These are phyloP conservation scores for Catostylus mosaicus DNA, from an alignment of 30 jellyfish, hydroid and myxozoan genomes.

Conservation along the genomic window DNA sequence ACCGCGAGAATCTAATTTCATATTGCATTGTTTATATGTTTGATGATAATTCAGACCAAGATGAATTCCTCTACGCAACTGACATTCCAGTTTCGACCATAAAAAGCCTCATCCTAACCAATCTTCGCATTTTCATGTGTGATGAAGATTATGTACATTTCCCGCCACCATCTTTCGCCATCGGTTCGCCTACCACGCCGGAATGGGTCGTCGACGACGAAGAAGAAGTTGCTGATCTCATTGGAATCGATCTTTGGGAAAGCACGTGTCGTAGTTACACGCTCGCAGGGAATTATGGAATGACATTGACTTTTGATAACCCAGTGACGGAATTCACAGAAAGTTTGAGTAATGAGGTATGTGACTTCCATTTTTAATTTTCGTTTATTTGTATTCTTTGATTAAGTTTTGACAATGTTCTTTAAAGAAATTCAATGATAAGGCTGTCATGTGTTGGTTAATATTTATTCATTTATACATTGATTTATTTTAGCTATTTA, in stretches of 20 bases:
- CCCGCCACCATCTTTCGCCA: constrained; percentile 91
- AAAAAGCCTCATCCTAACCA: constrained; percentile 80
- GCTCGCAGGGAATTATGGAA: constrained; percentile 66
- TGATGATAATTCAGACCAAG: constrained; percentile 44
- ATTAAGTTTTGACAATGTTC: too few relatives aligned
- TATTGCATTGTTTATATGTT: constrained; percentile 77
- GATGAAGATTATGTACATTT: constrained; percentile 95
- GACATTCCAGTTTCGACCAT: constrained; percentile 60
- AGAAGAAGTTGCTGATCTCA: constrained; percentile 54
- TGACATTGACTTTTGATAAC: constrained; percentile 72
- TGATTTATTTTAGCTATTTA: too few relatives aligned
- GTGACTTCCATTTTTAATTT: too few relatives aligned
- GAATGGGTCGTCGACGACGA: constrained; percentile 93
- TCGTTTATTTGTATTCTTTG: too few relatives aligned
- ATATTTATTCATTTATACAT: too few relatives aligned
- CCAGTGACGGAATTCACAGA: constrained; percentile 53
- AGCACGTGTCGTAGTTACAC: constrained; percentile 37
- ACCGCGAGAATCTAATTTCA: constrained; percentile 88
- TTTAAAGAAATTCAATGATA: too few relatives aligned
- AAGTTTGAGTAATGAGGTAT: constrained; percentile 42
- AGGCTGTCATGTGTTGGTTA: too few relatives aligned
- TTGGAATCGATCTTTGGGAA: constrained; percentile 92
- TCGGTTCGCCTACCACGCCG: constrained; percentile 83
- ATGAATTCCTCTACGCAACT: constrained; percentile 34
- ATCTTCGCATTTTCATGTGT: constrained; percentile 83